Evolutionary conservation across 2,113 vertebrate genomes (phyloP), one percentile per base, ranked within the genome.

Genomic region (Turnix velox): DNA sequence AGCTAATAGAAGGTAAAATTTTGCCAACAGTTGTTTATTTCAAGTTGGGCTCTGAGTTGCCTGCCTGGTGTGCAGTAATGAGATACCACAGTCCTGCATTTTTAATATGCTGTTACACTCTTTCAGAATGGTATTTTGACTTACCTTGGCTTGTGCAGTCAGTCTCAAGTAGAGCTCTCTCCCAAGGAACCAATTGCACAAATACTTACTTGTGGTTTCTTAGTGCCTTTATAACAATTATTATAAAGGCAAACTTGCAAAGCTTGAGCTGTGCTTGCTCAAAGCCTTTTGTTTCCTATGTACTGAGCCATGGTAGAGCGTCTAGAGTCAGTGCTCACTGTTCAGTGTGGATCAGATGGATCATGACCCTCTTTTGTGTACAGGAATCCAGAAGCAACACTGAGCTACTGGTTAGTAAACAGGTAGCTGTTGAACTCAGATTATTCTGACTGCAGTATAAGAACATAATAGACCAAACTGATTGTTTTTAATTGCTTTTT

Each of bases 11-110:
- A 39, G 24, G 31, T 74, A 25, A 11, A 81, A 57, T 43, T 78
- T 95, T 89, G 54, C 43, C 52, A 89, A 2, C 18, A 39, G 48
- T 75, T 89, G 48, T 68, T 94, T 90, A 71, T 91, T 55, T 92
- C 28, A 78, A 40, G 43, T 18, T n/a, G 88, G 48, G 37, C 73
- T 72, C 61, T 62, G 52, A 84, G 61, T 39, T 6, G 1, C 84
- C 77, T 45, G 63, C 89, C 81, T 75, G 57, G 24, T 71, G 77
- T 91, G 73, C 65, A 10, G 93, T 95, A 96, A 96, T 92, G 69
- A 89, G 93, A 94, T 84, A 96, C 89, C 57, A 45, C 46, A 74
- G 57, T 87, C 33, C 69, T 96, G 74, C 81, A 93, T 94, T 94
- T 93, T 92, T 96, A 94, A 95, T 94, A 75, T 2, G 16, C 39